These are phyloP conservation scores for Tupiocoris notatus DNA, from an alignment of 2,888 invertebrate genomes.

Conservation along the genomic window DNA sequence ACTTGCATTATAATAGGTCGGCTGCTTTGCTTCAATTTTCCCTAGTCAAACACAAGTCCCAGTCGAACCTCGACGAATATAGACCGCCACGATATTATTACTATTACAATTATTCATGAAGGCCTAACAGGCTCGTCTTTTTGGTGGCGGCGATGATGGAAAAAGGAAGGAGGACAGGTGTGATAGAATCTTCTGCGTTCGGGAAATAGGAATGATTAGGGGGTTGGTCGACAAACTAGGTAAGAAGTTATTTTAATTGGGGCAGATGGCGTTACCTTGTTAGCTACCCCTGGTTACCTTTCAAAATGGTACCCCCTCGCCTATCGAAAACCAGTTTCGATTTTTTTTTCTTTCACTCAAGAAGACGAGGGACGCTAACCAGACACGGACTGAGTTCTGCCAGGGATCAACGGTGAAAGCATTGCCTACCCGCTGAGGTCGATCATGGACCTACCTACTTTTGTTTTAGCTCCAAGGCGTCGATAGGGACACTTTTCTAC, in stretches of 20 bases:
- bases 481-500: constrained; percentile 27
- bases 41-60: not conserved
- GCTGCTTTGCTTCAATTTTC: not conserved
- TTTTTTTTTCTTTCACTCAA: not conserved
- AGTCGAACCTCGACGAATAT: not conserved
- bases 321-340: not conserved
- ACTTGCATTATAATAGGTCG: no score
- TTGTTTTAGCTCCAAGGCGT: constrained; percentile 28
- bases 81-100: not conserved
- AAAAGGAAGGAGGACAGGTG: constrained; percentile 22
- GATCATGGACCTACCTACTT: constrained; percentile 1
- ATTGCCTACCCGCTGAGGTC: not conserved
- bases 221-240: constrained; percentile 43
- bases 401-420: not conserved
- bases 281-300: constrained; percentile 43
- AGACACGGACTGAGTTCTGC: not conserved
- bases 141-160: constrained; percentile 14
- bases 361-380: not conserved
- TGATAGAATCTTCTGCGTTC: constrained; percentile 16
- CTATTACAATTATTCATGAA: constrained; percentile 36
- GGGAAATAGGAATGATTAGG: constrained; percentile 26
- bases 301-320: constrained; percentile 36
- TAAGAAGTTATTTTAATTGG: constrained; percentile 44
- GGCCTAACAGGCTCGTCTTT: not conserved
- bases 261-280: constrained; percentile 44